These are phyloP conservation scores for Catostylus mosaicus DNA, from an alignment of 30 jellyfish, hydroid and myxozoan species.

Conservation along the genomic window DNA sequence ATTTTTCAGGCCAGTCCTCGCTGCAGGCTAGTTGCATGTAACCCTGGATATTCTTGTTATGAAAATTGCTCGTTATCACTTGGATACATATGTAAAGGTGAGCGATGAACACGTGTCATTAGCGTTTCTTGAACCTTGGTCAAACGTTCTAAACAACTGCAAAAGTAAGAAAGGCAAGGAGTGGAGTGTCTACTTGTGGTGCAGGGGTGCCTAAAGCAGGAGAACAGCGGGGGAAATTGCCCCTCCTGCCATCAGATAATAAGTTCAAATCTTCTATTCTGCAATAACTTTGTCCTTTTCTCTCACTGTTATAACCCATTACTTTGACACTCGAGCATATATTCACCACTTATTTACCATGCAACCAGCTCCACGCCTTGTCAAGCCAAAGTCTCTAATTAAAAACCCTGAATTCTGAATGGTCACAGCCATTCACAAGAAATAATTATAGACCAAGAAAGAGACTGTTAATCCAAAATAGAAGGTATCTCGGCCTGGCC, in stretches of 20 bases:
- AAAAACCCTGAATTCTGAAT: too few species aligned
- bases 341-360: too few species aligned
- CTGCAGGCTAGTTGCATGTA: neutral
- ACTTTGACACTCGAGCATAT: too few species aligned
- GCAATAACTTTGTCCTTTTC: neutral
- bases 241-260: neutral
- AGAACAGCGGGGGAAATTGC: neutral
- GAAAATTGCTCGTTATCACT: neutral
- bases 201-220: neutral
- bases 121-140: neutral
- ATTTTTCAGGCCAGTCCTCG: neutral
- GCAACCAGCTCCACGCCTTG: too few species aligned
- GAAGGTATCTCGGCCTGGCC: too few species aligned
- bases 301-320: neutral
- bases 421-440: too few species aligned
- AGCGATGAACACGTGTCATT: neutral
- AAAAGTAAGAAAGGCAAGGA: neutral
- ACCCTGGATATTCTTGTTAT: constrained; percentile 4
- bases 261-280: neutral
- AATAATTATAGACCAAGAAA: too few species aligned
- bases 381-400: too few species aligned
- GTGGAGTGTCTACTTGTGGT: neutral
- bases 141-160: too few species aligned
- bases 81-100: neutral
- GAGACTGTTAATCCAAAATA: too few species aligned